Base-by-base conservation (phyloP, 2,797 vertebrate genomes). In the Telmatherina bonti region DNA sequence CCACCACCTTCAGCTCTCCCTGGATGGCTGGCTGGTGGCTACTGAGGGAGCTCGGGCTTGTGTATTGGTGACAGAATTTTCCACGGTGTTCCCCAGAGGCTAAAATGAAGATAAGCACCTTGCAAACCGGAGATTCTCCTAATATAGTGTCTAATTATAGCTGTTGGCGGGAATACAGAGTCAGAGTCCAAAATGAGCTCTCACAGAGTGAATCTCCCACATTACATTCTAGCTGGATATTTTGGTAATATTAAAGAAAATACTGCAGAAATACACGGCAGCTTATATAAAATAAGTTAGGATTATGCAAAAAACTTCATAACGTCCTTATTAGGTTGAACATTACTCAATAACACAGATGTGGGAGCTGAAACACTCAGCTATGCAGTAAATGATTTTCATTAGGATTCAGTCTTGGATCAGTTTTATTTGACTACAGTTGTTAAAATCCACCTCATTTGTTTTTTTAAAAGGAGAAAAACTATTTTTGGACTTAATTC, bases 81-180 rank as follows among this genome's bases (percentile, higher is more conserved):
- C 35, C 67, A 58, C 64, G n/a, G 47, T 55, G 63, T 29, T 76
- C 82, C 85, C 85, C 58, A 2, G 45, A 76, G 84, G 68, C 70
- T 52, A 82, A 67, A 77, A 81, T 66, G 81, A 85, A 86, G 88
- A 88, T 90, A 89, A 90, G 85, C 88, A 90, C 90, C 81, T 91
- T 88, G 84, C 85, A 83, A 77, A 70, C 77, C 8, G 43, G 38
- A 85, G 76, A 88, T 80, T 82, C 75, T 63, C 69, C 76, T 87
- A 88, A 88, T 83, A 80, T 78, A 67, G 64, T 26, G 80, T 85
- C 85, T 91, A 90, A 91, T 91, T 87, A 88, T 87, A 85, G 79
- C 82, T 81, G 76, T 36, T 84, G 88, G 88, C 81, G 79, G 61
- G 47, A 71, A 75, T 55, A 74, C 54, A 72, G 64, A 79, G 38